These are phyloP conservation scores for Ophioderma brevispina DNA, from an alignment of 35 echinoderm and acorn worm genomes.

Conservation along the genomic window DNA sequence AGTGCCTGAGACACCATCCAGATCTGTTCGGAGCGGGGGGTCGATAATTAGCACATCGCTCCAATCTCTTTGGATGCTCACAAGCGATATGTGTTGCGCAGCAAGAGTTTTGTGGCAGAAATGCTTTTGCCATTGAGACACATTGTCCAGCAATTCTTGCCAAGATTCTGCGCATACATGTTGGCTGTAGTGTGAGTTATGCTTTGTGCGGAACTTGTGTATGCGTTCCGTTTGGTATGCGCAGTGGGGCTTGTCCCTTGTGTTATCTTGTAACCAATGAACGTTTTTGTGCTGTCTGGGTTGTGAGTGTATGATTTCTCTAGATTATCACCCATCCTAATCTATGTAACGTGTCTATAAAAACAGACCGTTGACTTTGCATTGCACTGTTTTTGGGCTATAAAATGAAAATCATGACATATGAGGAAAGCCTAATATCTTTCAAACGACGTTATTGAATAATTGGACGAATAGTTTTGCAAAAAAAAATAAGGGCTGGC, in stretches of 20 bases:
- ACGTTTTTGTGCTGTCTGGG: not conserved
- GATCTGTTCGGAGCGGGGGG: not conserved
- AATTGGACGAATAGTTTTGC: not conserved
- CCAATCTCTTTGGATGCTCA: conserved; percentile 37
- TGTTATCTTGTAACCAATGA: not conserved
- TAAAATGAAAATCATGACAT: not conserved
- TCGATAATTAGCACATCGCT: conserved; percentile 17
- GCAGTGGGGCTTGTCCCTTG: conserved; percentile 10
- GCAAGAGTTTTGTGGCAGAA: conserved; percentile 41
- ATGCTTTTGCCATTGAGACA: conserved; percentile 43
- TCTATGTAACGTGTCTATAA: not conserved
- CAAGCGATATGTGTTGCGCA: conserved; percentile 31
- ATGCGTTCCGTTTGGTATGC: not conserved
- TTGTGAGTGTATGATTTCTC: not conserved
- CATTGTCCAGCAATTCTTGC: not conserved
- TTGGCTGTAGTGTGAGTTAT: not conserved
- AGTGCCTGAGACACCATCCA: conserved; percentile 42
- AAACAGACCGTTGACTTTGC: not conserved
- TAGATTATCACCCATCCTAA: not conserved
- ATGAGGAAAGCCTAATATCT: not conserved
- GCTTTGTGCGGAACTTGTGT: not conserved
- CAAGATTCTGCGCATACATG: not conserved
- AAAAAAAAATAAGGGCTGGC: not conserved
- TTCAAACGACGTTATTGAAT: not conserved
- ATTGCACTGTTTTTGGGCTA: not conserved